phyloP scores from a whole-genome alignment of 2,113 vertebrate genomes.

The Paralichthys olivaceus region DNA sequence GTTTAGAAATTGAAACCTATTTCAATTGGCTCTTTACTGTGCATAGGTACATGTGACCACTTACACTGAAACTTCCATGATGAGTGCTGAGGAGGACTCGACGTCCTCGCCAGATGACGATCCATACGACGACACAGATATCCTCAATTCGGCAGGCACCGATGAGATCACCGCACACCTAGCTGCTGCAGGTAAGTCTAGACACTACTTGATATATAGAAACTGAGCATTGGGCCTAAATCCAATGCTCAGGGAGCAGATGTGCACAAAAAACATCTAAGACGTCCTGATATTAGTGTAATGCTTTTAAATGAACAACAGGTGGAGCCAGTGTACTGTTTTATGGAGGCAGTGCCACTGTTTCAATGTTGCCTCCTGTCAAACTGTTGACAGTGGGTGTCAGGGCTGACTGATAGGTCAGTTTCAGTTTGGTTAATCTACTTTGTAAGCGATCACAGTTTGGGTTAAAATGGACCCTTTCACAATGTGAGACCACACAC shows the following conservation, averaged over 20 bases:
- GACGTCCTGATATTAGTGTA: not conserved
- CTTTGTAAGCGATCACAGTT: not conserved
- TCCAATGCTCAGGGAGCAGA: not conserved
- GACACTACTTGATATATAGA: not conserved
- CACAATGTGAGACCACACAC: not conserved
- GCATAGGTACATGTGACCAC: constrained; percentile 93
- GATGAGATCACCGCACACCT: constrained; percentile 97
- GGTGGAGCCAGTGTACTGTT: constrained; percentile 71
- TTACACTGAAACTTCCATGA: constrained; percentile 93
- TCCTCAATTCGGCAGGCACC: constrained; percentile 94
- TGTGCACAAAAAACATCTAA: not conserved
- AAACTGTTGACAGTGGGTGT: too few relatives aligned
- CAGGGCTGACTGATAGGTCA: not conserved
- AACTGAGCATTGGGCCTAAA: not conserved
- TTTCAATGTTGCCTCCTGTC: not conserved
- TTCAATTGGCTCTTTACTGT: not conserved
- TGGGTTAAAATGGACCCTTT: not conserved
- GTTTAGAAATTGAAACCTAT: not conserved
- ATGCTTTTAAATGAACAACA: constrained; percentile 63
- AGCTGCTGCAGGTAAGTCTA: constrained; percentile 91
- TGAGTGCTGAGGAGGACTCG: constrained; percentile 96
- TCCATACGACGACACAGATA: constrained; percentile 96
- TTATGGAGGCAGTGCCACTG: not conserved
- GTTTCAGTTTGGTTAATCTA: not conserved
- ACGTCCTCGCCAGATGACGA: constrained; percentile 96